A percentile compares a stretch with the other conserved stretches of the same genome.
phyloP scores from a whole-genome alignment of 2,888 invertebrate species.

The Cyclophora punctaria region DNA sequence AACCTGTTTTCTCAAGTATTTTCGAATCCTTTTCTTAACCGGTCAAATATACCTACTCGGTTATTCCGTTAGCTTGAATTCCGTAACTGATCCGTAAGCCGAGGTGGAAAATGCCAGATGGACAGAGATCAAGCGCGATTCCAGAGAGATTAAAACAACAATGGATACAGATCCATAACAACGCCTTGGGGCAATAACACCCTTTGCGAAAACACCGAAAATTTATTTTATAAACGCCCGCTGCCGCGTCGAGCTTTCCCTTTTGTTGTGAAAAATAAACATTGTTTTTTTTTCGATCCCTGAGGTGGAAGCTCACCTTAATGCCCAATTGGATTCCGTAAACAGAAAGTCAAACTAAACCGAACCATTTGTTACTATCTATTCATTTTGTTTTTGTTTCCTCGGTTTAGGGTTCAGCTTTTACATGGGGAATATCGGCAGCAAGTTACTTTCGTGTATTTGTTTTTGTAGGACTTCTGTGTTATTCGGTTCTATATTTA shows the following conservation, averaged over 20 bases:
- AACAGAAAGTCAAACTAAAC: slow-evolving; percentile 22
- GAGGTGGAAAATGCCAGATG: slow-evolving; percentile 33
- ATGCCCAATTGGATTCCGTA: slow-evolving; percentile 28
- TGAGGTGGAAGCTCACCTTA: slow-evolving; percentile 29
- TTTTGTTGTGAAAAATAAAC: slow-evolving; percentile 51
- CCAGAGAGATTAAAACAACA: slow-evolving; percentile 44
- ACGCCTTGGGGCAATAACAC: slow-evolving; percentile 32
- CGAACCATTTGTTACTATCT: slow-evolving; percentile 12
- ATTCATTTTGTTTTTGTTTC: slow-evolving; percentile 4
- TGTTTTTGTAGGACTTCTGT: too few relatives aligned
- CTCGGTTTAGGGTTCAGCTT: too few relatives aligned
- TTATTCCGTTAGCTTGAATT: too few relatives aligned
- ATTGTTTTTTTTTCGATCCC: slow-evolving; percentile 30
- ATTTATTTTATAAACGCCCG: slow-evolving; percentile 50
- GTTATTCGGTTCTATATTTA: too few relatives aligned
- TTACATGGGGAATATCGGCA: too few relatives aligned
- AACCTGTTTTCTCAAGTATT: too few relatives aligned
- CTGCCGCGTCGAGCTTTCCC: slow-evolving; percentile 31
- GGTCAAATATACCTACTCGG: background rate
- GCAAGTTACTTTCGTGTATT: too few relatives aligned
- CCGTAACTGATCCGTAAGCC: background rate
- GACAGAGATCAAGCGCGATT: slow-evolving; percentile 34
- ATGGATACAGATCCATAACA: slow-evolving; percentile 29
- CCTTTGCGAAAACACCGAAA: slow-evolving; percentile 37
- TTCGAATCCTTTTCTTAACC: too few relatives aligned